Percentiles rank a stretch among this genome's conserved stretches.
phyloP scores from a whole-genome alignment of 2,113 vertebrate genomes.

The Lamprotornis superbus region DNA sequence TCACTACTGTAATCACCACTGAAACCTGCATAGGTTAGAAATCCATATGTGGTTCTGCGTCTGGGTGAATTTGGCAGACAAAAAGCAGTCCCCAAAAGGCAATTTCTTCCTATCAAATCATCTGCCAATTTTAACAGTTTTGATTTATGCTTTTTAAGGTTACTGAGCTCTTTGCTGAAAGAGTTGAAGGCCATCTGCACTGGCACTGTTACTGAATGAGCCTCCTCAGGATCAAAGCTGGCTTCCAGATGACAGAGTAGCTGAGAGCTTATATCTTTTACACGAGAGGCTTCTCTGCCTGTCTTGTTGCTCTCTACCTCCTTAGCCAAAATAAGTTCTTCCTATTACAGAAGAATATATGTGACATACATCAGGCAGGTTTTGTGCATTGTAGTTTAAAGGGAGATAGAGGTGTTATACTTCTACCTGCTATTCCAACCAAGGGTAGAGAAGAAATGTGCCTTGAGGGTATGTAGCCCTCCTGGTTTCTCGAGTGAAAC shows the following conservation, averaged over 20 bases:
- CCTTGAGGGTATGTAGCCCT: neutral
- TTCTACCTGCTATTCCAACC: neutral
- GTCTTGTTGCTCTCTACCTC: neutral
- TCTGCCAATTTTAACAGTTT: conserved; percentile 20
- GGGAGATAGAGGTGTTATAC: neutral
- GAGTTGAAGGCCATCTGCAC: conserved; percentile 1
- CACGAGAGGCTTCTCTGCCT: neutral
- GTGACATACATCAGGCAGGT: neutral
- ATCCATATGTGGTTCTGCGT: conserved; percentile 10
- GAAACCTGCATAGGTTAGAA: conserved; percentile 29
- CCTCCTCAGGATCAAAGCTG: neutral
- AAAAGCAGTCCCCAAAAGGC: conserved; percentile 8
- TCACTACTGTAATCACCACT: conserved; percentile 11
- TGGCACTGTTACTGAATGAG: neutral
- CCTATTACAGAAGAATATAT: neutral
- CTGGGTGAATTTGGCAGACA: conserved; percentile 40
- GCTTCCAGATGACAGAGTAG: neutral
- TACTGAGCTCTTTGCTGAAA: neutral
- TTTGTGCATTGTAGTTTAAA: neutral
- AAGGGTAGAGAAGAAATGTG: neutral
- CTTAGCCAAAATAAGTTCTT: neutral
- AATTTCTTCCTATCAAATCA: conserved; percentile 20
- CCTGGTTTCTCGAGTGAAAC: neutral
- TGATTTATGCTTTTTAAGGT: conserved; percentile 42
- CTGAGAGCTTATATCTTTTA: neutral